Evolutionary conservation across 2,888 invertebrate species (phyloP).

Genomic region (Agonopterix heracliana): DNA sequence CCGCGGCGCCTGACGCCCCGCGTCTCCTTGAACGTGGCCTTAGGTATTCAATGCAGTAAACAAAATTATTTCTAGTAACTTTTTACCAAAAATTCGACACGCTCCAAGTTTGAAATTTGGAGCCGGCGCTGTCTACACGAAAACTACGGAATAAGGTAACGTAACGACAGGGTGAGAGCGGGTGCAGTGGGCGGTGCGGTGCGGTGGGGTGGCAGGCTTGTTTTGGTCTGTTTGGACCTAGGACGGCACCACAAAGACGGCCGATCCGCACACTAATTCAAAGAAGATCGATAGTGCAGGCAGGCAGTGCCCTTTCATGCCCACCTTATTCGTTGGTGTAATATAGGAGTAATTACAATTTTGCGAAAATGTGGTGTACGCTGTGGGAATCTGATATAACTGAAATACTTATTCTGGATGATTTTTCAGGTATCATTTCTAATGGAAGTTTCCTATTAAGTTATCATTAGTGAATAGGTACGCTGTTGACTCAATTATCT

Average conservation of each 20-base stretch:
- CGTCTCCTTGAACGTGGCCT: no score
- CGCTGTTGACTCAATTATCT: no score
- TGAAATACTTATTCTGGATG: no score
- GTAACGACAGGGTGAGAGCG: constrained; percentile 50
- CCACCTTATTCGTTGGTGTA: constrained; percentile 31
- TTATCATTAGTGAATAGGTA: no score
- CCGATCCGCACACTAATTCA: constrained; percentile 75
- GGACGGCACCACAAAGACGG: constrained; percentile 73
- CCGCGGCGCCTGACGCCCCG: no score
- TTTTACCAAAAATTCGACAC: not conserved
- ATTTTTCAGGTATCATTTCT: no score
- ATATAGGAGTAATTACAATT: constrained; percentile 19
- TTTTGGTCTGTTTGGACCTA: constrained; percentile 76
- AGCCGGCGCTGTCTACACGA: constrained; percentile 34
- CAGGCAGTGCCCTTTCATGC: constrained; percentile 64
- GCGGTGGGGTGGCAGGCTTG: constrained; percentile 51
- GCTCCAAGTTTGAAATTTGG: constrained; percentile 8
- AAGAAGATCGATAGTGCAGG: constrained; percentile 74
- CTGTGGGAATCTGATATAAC: no score
- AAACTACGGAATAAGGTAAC: constrained; percentile 48
- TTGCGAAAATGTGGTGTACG: no score
- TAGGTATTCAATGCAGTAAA: no score
- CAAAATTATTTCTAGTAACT: no score
- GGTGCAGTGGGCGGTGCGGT: constrained; percentile 33
- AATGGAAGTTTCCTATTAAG: no score